These are phyloP conservation scores for Pelodytes ibericus DNA, from an alignment of 2,797 vertebrate genomes.

Conservation along the genomic window DNA sequence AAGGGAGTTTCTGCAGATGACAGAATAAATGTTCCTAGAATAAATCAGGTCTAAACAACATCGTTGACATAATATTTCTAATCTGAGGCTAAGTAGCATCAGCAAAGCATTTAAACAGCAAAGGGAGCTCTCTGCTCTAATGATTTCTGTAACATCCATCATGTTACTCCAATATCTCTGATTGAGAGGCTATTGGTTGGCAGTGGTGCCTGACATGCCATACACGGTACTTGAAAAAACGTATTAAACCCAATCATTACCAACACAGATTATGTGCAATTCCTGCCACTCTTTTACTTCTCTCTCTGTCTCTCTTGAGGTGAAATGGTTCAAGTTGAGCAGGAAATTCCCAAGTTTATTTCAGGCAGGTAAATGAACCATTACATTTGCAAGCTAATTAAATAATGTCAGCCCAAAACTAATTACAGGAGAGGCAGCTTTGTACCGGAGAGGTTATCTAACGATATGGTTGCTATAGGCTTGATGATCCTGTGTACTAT, in stretches of 20 bases:
- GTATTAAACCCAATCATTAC: constrained; percentile 42
- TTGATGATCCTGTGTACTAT: background rate
- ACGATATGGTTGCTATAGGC: constrained; percentile 40
- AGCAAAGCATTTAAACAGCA: background rate
- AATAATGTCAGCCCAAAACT: constrained; percentile 48
- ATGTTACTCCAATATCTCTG: background rate
- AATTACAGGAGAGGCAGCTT: constrained; percentile 46
- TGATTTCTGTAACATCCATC: background rate
- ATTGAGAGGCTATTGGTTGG: constrained; percentile 4
- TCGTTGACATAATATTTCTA: background rate
- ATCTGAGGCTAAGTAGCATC: background rate
- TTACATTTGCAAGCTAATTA: constrained; percentile 53
- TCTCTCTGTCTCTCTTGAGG: constrained; percentile 4
- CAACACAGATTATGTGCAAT: constrained; percentile 30
- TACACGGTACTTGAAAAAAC: background rate
- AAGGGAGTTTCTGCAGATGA: no score
- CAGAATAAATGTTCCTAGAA: no score
- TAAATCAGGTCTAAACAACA: no score
- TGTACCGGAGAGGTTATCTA: constrained; percentile 45
- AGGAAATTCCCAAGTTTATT: constrained; percentile 36
- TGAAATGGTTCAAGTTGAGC: constrained; percentile 28
- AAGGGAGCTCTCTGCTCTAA: background rate
- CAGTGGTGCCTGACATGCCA: background rate
- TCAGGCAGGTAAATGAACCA: constrained; percentile 53
- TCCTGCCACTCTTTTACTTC: constrained; percentile 11